These are phyloP conservation scores for Psittacula derbiana DNA, from an alignment of 2,797 vertebrate species.

Conservation along the genomic window DNA sequence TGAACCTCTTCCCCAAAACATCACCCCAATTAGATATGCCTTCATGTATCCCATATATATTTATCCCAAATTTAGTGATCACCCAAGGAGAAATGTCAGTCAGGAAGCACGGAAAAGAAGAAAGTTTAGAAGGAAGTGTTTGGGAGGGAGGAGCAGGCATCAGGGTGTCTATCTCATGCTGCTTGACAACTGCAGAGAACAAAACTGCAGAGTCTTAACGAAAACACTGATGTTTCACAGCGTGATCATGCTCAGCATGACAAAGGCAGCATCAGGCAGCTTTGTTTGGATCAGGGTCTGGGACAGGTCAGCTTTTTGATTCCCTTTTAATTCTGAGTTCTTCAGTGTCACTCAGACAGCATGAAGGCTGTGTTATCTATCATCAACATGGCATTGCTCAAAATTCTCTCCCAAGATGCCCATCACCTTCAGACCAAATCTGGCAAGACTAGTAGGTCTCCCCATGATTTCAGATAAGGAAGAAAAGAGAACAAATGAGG, in stretches of 20 bases:
- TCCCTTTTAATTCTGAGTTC: not conserved
- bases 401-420: not conserved
- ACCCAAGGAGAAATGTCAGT: not conserved
- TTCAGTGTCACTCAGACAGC: not conserved
- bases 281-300: not conserved
- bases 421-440: not conserved
- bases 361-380: not conserved
- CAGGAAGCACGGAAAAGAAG: not conserved
- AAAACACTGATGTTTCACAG: not conserved
- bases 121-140: not conserved
- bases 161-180: not conserved
- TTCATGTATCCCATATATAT: conserved; percentile 5
- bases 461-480: not conserved
- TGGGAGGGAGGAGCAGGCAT: not conserved
- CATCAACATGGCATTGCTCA: not conserved
- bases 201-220: not conserved
- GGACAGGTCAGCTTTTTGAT: not conserved
- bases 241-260: accelerated
- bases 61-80: no score
- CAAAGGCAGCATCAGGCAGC: not conserved
- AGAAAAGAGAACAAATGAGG: not conserved
- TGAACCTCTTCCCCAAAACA: conserved; percentile 1
- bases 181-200: not conserved
- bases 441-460: not conserved
- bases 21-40: conserved; percentile 41